Conservation (phyloP, 2,888 invertebrate species). For the Volucella inanis region DNA sequence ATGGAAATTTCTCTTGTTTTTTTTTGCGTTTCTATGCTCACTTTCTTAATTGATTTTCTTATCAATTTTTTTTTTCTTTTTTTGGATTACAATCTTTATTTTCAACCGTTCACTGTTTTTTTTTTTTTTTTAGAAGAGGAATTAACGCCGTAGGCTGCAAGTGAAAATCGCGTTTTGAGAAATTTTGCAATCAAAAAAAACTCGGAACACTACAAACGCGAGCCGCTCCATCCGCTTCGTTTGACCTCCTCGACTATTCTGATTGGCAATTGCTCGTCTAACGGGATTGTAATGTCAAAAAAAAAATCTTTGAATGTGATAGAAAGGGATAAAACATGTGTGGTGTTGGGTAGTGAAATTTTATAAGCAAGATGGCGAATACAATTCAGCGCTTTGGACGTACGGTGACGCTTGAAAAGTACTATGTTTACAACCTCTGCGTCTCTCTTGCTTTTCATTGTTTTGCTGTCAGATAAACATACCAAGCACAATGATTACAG, state of each 20-base stretch:
- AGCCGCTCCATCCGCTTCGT: constrained; percentile 22
- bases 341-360: constrained; percentile 3
- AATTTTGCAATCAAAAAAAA: constrained; percentile 6
- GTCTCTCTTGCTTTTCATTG: background rate
- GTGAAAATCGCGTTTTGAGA: background rate
- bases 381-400: constrained; percentile 4
- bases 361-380: constrained; percentile 37
- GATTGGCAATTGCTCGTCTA: constrained; percentile 54
- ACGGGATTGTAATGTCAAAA: constrained; percentile 28
- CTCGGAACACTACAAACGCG: constrained; percentile 35
- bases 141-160: background rate
- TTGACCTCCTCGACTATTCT: constrained; percentile 58
- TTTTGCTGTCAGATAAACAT: background rate
- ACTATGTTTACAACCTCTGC: background rate
- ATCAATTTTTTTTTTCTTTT: constrained; percentile 21
- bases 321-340: background rate
- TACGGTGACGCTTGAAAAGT: no score
- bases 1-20: constrained; percentile 22
- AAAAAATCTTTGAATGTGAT: background rate
- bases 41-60: background rate
- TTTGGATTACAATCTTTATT: background rate
- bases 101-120: constrained; percentile 11
- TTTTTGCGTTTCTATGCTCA: background rate
- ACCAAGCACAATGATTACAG: no score
- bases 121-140: constrained; percentile 6